phyloP scores from a whole-genome alignment of 1,140 invertebrate species.

The Lutraria rhynchaena region DNA sequence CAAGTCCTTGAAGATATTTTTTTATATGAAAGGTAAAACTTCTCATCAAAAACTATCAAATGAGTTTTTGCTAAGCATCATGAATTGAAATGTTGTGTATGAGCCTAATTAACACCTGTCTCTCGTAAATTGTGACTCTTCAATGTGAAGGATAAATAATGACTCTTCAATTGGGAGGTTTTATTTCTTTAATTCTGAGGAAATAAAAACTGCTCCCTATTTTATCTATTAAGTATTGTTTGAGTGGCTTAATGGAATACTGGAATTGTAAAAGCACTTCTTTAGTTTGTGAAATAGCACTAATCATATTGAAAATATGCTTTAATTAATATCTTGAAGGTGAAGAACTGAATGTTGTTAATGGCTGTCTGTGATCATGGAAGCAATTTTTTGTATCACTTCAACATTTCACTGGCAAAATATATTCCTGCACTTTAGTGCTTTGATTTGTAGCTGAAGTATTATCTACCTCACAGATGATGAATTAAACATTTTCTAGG shows the following conservation, averaged over 20 bases:
- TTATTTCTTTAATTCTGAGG: slow-evolving; percentile 39
- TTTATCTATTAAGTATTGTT: slow-evolving; percentile 55
- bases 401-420: no score
- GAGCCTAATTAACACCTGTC: slow-evolving; percentile 41
- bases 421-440: no score
- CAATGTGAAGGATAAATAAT: slow-evolving; percentile 2
- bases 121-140: slow-evolving; percentile 33
- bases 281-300: background rate
- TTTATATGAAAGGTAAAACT: slow-evolving; percentile 17
- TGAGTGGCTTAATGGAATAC: slow-evolving; percentile 23
- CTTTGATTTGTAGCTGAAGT: no score
- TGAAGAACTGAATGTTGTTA: no score
- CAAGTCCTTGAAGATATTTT: slow-evolving; percentile 1
- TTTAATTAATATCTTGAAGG: no score
- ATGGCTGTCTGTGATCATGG: no score
- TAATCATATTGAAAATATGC: background rate
- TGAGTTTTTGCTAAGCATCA: slow-evolving; percentile 39
- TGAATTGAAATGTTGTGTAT: slow-evolving; percentile 47
- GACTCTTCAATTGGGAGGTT: slow-evolving; percentile 23
- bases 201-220: slow-evolving; percentile 41
- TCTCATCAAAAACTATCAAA: slow-evolving; percentile 48
- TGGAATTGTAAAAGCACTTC: slow-evolving; percentile 14
- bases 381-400: no score
- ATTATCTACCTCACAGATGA: no score
- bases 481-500: no score